These are phyloP conservation scores for Drosophila nigrodunni DNA, from an alignment of 1,140 invertebrate genomes.

Conservation along the genomic window DNA sequence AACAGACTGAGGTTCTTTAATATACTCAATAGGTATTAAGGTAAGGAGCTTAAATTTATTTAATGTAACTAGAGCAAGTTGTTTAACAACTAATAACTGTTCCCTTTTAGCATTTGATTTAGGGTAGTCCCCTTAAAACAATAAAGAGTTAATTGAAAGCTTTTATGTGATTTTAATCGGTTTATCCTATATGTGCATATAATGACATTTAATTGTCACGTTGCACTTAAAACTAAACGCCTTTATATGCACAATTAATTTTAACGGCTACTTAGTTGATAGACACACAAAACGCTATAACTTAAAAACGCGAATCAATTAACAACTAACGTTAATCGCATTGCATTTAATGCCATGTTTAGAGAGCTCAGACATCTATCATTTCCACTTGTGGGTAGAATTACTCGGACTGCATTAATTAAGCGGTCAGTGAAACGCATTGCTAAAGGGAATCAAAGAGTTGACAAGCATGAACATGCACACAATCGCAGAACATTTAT, in stretches of 20 bases:
- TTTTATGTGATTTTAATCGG: neutral
- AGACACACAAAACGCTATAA: constrained; percentile 11
- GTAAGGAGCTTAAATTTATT: too few relatives aligned
- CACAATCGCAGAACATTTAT: constrained; percentile 28
- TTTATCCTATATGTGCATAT: too few relatives aligned
- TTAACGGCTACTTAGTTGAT: neutral
- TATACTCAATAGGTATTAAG: constrained; percentile 1
- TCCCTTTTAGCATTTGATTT: too few relatives aligned
- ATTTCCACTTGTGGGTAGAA: constrained; percentile 9
- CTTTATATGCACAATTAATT: constrained; percentile 8
- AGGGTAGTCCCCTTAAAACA: too few relatives aligned
- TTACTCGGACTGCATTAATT: constrained; percentile 20
- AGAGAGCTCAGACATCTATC: constrained; percentile 5
- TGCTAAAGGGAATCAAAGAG: constrained; percentile 25
- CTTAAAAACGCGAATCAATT: constrained; percentile 64
- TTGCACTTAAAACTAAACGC: constrained; percentile 4
- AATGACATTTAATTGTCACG: neutral
- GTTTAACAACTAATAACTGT: too few relatives aligned
- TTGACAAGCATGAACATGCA: constrained; percentile 20
- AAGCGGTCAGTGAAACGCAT: constrained; percentile 17
- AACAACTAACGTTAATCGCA: constrained; percentile 30
- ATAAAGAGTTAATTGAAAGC: neutral
- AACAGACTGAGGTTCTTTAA: neutral
- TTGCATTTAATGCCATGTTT: constrained; percentile 4
- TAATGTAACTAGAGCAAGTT: too few relatives aligned